phyloP scores from a whole-genome alignment of 2,113 vertebrate genomes.

The Ochotona princeps region DNA sequence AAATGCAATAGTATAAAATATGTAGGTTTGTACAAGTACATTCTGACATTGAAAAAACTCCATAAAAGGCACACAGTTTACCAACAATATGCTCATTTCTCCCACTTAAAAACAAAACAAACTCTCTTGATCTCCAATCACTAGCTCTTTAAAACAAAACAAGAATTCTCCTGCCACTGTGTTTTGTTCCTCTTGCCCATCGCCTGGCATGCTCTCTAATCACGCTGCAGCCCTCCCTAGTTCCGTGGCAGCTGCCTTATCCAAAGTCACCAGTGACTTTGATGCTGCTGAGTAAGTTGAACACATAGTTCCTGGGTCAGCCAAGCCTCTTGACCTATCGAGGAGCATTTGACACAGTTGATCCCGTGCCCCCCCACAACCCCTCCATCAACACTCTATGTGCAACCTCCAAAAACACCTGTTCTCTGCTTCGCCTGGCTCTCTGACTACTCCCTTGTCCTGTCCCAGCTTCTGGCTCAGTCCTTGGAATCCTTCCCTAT shows the following conservation, averaged over 20 bases:
- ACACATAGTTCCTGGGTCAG: neutral
- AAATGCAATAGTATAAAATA: neutral
- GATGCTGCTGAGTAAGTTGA: neutral
- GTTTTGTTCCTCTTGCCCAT: neutral
- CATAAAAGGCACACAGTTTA: neutral
- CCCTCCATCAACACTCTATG: too few relatives aligned
- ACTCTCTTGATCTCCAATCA: constrained; percentile 44
- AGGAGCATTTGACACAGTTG: neutral
- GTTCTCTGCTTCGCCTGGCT: neutral
- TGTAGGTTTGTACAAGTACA: neutral
- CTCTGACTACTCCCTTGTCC: neutral
- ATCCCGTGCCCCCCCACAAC: neutral
- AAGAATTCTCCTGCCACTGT: neutral
- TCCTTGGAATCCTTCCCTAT: neutral
- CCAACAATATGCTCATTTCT: constrained; percentile 46
- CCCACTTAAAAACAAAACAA: constrained; percentile 21
- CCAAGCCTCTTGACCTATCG: neutral
- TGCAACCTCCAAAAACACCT: neutral
- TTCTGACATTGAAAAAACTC: neutral
- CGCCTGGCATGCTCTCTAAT: neutral
- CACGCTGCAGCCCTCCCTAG: neutral
- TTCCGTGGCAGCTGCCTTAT: constrained; percentile 29
- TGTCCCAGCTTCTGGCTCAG: neutral
- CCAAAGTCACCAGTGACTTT: constrained; percentile 23
- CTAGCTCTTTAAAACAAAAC: constrained; percentile 44